Conservation (phyloP, 2,113 vertebrate genomes). For the Eolophus roseicapilla region DNA sequence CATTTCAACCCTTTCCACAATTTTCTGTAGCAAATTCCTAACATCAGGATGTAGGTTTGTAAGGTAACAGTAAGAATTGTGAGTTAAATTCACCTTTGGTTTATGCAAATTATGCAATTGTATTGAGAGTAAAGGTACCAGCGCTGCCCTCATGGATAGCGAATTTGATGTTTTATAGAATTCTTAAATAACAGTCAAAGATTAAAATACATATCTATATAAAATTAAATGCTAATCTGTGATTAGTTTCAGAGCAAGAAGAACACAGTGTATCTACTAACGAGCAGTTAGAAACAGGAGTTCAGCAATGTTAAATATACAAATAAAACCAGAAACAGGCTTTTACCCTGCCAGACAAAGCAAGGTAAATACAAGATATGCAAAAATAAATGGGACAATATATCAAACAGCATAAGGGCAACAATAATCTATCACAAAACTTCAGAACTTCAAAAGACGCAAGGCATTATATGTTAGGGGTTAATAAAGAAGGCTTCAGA, state of each 20-base stretch:
- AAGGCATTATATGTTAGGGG: background rate
- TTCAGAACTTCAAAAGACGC: background rate
- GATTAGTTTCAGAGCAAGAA: background rate
- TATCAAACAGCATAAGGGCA: background rate
- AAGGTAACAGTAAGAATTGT: background rate
- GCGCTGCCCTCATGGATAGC: background rate
- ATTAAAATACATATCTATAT: background rate
- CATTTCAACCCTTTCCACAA: background rate
- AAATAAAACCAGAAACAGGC: conserved; percentile 23
- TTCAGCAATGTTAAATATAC: background rate
- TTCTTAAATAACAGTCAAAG: background rate
- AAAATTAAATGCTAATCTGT: background rate
- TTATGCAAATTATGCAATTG: background rate
- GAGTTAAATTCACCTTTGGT: background rate
- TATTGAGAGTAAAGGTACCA: background rate
- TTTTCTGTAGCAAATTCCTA: background rate
- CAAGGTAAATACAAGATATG: background rate
- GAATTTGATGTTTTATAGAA: background rate
- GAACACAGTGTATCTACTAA: background rate
- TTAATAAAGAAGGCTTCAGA: background rate
- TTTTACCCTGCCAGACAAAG: background rate
- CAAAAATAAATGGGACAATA: background rate
- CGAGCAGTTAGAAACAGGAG: background rate
- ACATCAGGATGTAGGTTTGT: background rate
- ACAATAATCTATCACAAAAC: background rate